Evolutionary conservation across 1,140 invertebrate species (phyloP).

Genomic region (Aphaenogaster floridana): DNA sequence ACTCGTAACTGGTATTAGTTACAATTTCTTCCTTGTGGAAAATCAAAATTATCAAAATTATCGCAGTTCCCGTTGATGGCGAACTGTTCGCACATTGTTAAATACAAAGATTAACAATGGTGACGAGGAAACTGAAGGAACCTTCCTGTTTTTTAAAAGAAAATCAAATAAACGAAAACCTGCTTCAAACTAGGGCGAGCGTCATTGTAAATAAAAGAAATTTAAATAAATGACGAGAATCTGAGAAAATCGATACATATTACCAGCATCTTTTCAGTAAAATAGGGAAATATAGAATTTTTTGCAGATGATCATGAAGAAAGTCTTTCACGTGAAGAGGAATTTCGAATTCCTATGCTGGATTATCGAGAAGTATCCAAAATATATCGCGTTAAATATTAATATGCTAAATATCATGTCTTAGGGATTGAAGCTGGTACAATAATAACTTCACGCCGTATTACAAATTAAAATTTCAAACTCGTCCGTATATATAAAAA

Average conservation of each 20-base stretch:
- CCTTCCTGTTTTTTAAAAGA: neutral
- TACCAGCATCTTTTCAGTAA: neutral
- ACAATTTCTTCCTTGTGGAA: neutral
- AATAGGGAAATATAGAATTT: neutral
- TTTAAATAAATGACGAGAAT: conserved; percentile 17
- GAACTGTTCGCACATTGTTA: conserved; percentile 8
- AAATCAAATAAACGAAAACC: conserved; percentile 9
- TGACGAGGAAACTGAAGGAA: neutral
- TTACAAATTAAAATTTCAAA: neutral
- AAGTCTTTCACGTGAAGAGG: neutral
- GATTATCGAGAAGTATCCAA: neutral
- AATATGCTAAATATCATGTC: neutral
- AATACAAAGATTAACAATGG: neutral
- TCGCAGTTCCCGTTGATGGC: conserved; percentile 7
- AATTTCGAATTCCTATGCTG: neutral
- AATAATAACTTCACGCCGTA: neutral
- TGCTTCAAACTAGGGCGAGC: neutral
- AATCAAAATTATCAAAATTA: neutral
- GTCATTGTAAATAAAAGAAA: conserved; percentile 6
- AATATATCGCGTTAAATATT: neutral
- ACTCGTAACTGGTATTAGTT: conserved; percentile 19
- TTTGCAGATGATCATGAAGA: neutral
- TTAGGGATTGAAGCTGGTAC: neutral
- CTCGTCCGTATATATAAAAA: neutral
- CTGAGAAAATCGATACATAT: neutral